Evolutionary conservation across 2,797 vertebrate genomes (phyloP).

Genomic region (Chromobotia macracanthus): DNA sequence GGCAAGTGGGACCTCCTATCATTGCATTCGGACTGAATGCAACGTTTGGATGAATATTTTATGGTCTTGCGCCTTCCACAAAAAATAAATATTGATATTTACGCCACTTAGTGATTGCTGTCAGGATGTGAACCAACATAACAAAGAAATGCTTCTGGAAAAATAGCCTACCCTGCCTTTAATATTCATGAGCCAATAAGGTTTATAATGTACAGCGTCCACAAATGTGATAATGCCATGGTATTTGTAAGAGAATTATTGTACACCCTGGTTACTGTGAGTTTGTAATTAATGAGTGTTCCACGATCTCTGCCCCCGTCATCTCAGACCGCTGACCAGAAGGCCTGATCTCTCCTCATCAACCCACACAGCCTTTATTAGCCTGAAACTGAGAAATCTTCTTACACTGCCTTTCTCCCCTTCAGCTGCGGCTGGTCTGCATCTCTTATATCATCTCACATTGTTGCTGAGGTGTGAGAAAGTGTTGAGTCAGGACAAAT

Average conservation of each 20-base stretch:
- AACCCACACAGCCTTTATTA: conserved; percentile 26
- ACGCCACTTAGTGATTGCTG: too few species aligned
- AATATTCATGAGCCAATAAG: too few species aligned
- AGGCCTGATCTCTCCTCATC: conserved; percentile 24
- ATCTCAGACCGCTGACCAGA: conserved; percentile 22
- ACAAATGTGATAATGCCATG: background rate
- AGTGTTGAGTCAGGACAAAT: conserved; percentile 52
- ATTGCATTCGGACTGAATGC: too few species aligned
- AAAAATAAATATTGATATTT: too few species aligned
- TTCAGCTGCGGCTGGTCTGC: conserved; percentile 8
- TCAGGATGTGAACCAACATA: too few species aligned
- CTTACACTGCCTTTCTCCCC: conserved; percentile 3
- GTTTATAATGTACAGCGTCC: too few species aligned
- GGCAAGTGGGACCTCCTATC: too few species aligned
- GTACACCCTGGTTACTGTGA: background rate
- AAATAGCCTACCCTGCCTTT: too few species aligned
- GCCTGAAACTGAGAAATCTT: conserved; percentile 1
- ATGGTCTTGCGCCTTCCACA: too few species aligned
- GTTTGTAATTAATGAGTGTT: conserved; percentile 2
- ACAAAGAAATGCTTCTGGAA: too few species aligned
- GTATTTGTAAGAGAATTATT: background rate
- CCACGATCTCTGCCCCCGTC: conserved; percentile 17
- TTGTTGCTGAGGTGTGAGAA: conserved; percentile 46
- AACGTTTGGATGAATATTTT: too few species aligned
- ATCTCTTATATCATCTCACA: conserved; percentile 31